Conservation (phyloP, 92 coral and sea anemone species). For the Parazoanthus darwini region DNA sequence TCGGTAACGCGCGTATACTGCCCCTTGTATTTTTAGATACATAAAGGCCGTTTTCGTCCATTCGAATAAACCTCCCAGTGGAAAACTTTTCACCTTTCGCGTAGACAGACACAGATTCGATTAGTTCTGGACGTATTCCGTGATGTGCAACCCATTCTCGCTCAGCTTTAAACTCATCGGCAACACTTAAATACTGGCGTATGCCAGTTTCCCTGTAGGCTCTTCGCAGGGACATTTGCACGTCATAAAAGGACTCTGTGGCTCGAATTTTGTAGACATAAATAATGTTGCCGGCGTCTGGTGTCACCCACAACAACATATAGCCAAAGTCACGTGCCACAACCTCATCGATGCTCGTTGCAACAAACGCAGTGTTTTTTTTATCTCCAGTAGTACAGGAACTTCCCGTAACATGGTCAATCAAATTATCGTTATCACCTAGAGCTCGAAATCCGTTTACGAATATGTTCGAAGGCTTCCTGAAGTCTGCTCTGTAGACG, state of each 20-base stretch:
- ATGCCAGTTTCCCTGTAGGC: background rate
- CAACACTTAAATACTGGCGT: background rate
- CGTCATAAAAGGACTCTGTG: background rate
- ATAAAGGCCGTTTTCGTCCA: background rate
- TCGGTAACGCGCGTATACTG: background rate
- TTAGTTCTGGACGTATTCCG: background rate
- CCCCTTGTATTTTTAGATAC: background rate
- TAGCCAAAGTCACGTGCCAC: background rate
- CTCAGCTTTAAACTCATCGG: background rate
- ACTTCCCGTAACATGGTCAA: background rate
- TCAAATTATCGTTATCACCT: background rate
- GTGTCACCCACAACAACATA: background rate
- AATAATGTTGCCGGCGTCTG: background rate
- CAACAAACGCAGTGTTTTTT: constrained; percentile 9
- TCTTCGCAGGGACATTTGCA: background rate
- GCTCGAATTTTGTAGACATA: background rate
- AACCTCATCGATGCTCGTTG: background rate
- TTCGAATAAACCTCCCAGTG: background rate
- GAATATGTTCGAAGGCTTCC: background rate
- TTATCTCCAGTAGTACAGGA: background rate
- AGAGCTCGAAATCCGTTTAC: background rate
- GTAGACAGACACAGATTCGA: background rate
- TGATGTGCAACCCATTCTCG: background rate
- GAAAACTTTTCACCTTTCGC: background rate
- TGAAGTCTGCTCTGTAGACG: constrained; percentile 10